A percentile compares a stretch with the other conserved stretches of the same genome.
Evolutionary conservation across 2,113 vertebrate species (phyloP).

Genomic region (Mustelus asterias): DNA sequence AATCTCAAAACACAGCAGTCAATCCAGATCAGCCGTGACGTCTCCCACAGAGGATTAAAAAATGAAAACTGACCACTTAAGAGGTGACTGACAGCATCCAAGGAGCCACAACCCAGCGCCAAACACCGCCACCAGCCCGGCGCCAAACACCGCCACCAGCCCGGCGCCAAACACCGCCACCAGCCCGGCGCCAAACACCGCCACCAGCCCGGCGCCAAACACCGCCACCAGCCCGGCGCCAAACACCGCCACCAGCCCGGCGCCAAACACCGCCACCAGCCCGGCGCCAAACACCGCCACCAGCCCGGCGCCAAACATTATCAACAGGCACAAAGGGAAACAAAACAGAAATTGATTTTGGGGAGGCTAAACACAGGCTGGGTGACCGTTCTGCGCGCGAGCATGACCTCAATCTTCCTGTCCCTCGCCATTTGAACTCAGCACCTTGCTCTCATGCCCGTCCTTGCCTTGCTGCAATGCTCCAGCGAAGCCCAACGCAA

Average conservation of each 20-base stretch:
- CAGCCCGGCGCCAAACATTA: not conserved
- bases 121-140: not conserved
- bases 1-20: not conserved
- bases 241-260: not conserved
- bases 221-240: not conserved
- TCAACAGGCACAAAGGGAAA: not conserved
- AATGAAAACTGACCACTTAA: not conserved
- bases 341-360: not conserved
- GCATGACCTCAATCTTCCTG: too few relatives aligned
- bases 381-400: too few relatives aligned
- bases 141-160: not conserved
- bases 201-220: not conserved
- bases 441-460: too few relatives aligned
- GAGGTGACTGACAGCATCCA: not conserved
- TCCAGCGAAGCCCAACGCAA: too few relatives aligned
- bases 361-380: too few relatives aligned
- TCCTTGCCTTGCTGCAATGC: too few relatives aligned
- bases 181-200: not conserved
- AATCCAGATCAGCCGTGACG: not conserved
- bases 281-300: not conserved
- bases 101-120: not conserved
- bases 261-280: too few relatives aligned
- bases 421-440: too few relatives aligned
- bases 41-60: not conserved
- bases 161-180: not conserved